These are phyloP conservation scores for Pycnonotus jocosus DNA, from an alignment of 2,113 vertebrate species.

Conservation along the genomic window DNA sequence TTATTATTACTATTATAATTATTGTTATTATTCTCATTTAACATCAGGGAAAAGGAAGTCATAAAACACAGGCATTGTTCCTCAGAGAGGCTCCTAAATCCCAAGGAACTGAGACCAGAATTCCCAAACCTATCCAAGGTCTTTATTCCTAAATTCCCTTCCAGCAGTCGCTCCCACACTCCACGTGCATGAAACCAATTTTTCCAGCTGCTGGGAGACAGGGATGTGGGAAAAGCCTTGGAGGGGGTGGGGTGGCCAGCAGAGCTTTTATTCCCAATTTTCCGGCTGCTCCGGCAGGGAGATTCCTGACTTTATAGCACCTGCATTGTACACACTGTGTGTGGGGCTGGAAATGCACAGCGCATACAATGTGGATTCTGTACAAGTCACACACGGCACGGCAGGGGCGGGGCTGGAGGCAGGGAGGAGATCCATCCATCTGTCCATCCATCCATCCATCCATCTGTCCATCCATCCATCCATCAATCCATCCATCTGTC, in stretches of 20 bases:
- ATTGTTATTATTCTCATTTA: neutral
- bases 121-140: neutral
- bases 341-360: conserved; percentile 81
- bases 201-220: neutral
- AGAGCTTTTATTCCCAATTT: neutral
- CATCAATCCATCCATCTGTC: no score
- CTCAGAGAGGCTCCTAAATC: neutral
- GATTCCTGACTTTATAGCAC: conserved; percentile 71
- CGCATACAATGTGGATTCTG: conserved; percentile 97
- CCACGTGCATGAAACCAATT: neutral
- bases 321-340: conserved; percentile 99
- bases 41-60: neutral
- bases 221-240: fast-evolving
- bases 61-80: neutral
- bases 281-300: neutral
- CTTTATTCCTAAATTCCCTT: neutral
- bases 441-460: no score
- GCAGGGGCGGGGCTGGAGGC: neutral
- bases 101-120: neutral
- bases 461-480: fast-evolving
- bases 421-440: neutral
- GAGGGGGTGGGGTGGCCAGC: neutral
- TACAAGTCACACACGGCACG: conserved; percentile 45
- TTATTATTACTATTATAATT: neutral
- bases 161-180: neutral